Evolutionary conservation across 2,797 vertebrate species (phyloP).

Genomic region (Periophthalmus magnuspinnatus): DNA sequence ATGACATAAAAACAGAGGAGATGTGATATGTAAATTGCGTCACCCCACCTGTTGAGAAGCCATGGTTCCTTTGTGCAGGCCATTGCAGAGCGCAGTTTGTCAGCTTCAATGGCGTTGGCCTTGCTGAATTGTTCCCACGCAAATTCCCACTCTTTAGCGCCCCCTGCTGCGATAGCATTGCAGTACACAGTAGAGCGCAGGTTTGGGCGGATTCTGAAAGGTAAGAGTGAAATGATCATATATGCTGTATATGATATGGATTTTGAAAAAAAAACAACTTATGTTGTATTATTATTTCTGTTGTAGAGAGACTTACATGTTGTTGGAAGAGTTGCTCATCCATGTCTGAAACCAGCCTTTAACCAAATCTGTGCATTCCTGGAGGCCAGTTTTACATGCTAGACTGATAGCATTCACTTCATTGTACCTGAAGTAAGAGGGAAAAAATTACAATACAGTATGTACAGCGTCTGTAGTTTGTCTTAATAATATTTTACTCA

Average conservation of each 20-base stretch:
- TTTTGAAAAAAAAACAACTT: not conserved
- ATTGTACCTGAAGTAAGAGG: constrained; percentile 78
- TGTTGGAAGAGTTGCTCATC: rapidly evolving
- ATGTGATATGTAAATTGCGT: not conserved
- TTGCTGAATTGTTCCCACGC: constrained; percentile 74
- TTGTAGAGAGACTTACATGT: constrained; percentile 60
- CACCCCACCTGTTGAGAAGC: constrained; percentile 86
- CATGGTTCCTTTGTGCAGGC: constrained; percentile 83
- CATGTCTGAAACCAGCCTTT: constrained; percentile 46
- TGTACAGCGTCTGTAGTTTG: not conserved
- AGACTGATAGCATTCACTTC: constrained; percentile 84
- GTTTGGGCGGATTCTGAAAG: constrained; percentile 84
- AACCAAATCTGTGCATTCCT: constrained; percentile 61
- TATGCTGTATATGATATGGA: not conserved
- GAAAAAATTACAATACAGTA: not conserved
- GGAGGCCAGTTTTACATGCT: constrained; percentile 79
- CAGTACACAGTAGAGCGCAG: constrained; percentile 89
- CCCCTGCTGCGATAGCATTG: constrained; percentile 82
- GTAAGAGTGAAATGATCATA: not conserved
- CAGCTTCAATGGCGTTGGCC: constrained; percentile 81
- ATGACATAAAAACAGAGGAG: not conserved
- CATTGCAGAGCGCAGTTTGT: constrained; percentile 84
- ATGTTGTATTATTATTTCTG: not conserved
- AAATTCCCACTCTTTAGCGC: constrained; percentile 83
- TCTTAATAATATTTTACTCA: constrained; percentile 52